Percentiles rank a stretch among this genome's conserved stretches.
phyloP scores from a whole-genome alignment of 2,888 invertebrate species.

The Seira ritae region DNA sequence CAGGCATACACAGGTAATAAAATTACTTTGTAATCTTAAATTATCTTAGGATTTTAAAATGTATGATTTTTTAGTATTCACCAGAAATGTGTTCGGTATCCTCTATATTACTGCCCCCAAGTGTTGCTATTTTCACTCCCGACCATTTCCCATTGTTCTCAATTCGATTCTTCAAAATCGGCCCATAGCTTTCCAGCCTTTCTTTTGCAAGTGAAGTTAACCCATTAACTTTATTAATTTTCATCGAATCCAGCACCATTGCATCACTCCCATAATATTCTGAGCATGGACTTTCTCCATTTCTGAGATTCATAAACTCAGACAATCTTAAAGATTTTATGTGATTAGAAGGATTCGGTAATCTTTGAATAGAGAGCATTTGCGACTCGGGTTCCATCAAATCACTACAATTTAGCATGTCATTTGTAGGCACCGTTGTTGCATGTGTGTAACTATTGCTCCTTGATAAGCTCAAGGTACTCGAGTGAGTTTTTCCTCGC shows the following conservation, averaged over 20 bases:
- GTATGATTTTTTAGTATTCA: background rate
- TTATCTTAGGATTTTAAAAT: background rate
- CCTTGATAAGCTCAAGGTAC: too few relatives aligned
- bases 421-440: too few relatives aligned
- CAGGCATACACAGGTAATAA: background rate
- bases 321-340: constrained; percentile 29
- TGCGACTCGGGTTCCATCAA: constrained; percentile 33
- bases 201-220: background rate
- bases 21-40: background rate
- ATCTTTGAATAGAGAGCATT: constrained; percentile 4
- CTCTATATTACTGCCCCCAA: background rate
- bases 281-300: background rate
- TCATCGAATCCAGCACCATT: background rate
- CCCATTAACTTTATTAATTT: background rate
- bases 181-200: constrained; percentile 39
- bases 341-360: constrained; percentile 33
- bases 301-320: constrained; percentile 15
- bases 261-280: background rate
- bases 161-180: constrained; percentile 27
- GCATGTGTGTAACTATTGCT: too few relatives aligned
- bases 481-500: too few relatives aligned
- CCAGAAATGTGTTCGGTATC: background rate
- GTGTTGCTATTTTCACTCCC: constrained; percentile 9
- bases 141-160: constrained; percentile 30
- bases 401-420: constrained; percentile 23